Percentiles rank a stretch among this genome's conserved stretches.
Conservation (phyloP, 2,113 vertebrate species). For the Glaucomys volans region DNA sequence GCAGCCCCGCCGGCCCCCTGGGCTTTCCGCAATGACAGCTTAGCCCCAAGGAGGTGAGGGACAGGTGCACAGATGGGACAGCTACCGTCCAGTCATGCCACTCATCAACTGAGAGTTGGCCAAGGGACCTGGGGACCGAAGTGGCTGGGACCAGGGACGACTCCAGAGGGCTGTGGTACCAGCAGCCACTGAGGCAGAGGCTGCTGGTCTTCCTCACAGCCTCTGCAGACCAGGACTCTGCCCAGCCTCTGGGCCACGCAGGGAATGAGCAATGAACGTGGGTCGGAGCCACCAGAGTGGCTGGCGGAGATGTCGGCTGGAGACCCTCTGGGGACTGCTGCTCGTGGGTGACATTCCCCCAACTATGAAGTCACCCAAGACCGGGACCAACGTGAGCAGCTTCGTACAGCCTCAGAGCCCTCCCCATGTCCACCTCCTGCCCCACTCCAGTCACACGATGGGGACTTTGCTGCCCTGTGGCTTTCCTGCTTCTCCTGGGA, state of each 20-base stretch:
- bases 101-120: not conserved
- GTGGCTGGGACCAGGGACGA: not conserved
- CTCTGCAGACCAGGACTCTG: not conserved
- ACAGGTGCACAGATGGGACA: not conserved
- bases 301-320: not conserved
- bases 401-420: too few relatives aligned
- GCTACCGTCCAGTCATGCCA: not conserved
- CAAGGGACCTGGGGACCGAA: not conserved
- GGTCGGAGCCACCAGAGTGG: not conserved
- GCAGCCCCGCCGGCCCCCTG: too few relatives aligned
- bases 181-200: not conserved
- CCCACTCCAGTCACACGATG: fast-evolving
- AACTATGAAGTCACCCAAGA: not conserved
- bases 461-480: not conserved
- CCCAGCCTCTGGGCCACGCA: not conserved
- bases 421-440: fast-evolving
- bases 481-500: not conserved
- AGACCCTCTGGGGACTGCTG: not conserved
- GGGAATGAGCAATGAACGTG: too few relatives aligned
- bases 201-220: not conserved
- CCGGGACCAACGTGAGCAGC: too few relatives aligned
- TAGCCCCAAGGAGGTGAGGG: not conserved
- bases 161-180: not conserved
- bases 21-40: not conserved
- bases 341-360: not conserved